A percentile compares a stretch with the other conserved stretches of the same genome.
These are phyloP conservation scores for Menidia beryllina DNA, from an alignment of 2,113 vertebrate species.

Conservation along the genomic window DNA sequence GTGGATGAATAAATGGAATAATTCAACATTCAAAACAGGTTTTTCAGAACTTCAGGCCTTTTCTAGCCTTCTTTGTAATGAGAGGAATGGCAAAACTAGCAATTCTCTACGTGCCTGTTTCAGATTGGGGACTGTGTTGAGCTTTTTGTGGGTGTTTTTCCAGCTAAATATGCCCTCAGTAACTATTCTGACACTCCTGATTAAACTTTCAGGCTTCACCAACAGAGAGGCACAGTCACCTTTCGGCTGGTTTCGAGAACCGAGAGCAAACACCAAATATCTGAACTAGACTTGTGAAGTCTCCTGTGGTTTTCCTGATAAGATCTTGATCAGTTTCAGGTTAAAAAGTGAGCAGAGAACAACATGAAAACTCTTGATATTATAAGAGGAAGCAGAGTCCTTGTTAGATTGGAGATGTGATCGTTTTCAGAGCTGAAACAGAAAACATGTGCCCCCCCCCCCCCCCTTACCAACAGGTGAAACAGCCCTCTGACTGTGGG, in stretches of 20 bases:
- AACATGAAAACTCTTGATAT: not conserved
- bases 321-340: conserved; percentile 5
- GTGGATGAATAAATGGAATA: too few species aligned
- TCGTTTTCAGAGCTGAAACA: not conserved
- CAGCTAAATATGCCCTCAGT: conserved; percentile 11
- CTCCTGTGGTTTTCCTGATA: conserved; percentile 10
- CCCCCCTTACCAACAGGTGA: not conserved
- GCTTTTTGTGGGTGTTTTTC: conserved; percentile 21
- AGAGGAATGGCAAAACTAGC: too few species aligned
- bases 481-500: not conserved
- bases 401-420: not conserved
- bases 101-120: too few species aligned
- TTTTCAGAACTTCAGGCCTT: too few species aligned
- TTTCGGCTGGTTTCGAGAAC: conserved; percentile 6
- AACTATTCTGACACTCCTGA: conserved; percentile 1
- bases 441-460: not conserved
- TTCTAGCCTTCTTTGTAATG: too few species aligned
- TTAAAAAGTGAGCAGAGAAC: not conserved
- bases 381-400: too few species aligned
- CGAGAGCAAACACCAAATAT: not conserved
- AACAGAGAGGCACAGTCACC: not conserved
- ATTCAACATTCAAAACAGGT: too few species aligned
- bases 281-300: not conserved
- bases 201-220: conserved; percentile 39
- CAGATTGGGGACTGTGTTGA: not conserved